phyloP scores from a whole-genome alignment of 2,888 invertebrate genomes.

The Napeogenes sylphis region DNA sequence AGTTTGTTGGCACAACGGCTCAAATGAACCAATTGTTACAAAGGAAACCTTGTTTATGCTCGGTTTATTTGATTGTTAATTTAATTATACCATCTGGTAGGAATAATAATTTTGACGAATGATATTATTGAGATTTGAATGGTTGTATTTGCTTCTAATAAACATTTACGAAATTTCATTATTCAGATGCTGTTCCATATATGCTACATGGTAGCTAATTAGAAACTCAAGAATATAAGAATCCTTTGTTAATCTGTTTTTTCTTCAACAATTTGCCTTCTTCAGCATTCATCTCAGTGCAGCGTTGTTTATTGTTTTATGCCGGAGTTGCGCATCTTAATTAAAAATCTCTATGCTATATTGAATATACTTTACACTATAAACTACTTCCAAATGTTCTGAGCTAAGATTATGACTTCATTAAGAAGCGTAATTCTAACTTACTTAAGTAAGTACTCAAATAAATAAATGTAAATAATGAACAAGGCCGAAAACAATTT shows the following conservation, averaged over 20 bases:
- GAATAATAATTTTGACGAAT: background rate
- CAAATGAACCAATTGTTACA: conserved; percentile 13
- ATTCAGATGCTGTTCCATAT: background rate
- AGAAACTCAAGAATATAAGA: background rate
- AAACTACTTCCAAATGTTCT: conserved; percentile 3
- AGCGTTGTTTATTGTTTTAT: background rate
- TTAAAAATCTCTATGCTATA: conserved; percentile 6
- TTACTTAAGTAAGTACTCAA: background rate
- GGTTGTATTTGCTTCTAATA: background rate
- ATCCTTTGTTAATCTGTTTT: conserved; percentile 1
- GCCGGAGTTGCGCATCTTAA: conserved; percentile 2
- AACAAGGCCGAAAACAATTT: too few relatives aligned
- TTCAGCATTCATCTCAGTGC: background rate
- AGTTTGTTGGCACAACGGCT: conserved; percentile 6
- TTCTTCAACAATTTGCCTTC: conserved; percentile 2
- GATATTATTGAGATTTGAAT: background rate
- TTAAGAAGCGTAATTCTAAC: background rate
- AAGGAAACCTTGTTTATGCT: conserved; percentile 10
- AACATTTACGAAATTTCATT: background rate
- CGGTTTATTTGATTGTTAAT: background rate
- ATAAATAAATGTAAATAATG: too few relatives aligned
- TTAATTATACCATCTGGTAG: background rate
- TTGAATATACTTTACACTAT: background rate
- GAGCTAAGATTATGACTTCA: background rate
- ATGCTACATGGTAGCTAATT: background rate